Evolutionary conservation across 2,113 vertebrate genomes (phyloP), one percentile per base, ranked within the genome.

Genomic region (Pelecanus crispus): DNA sequence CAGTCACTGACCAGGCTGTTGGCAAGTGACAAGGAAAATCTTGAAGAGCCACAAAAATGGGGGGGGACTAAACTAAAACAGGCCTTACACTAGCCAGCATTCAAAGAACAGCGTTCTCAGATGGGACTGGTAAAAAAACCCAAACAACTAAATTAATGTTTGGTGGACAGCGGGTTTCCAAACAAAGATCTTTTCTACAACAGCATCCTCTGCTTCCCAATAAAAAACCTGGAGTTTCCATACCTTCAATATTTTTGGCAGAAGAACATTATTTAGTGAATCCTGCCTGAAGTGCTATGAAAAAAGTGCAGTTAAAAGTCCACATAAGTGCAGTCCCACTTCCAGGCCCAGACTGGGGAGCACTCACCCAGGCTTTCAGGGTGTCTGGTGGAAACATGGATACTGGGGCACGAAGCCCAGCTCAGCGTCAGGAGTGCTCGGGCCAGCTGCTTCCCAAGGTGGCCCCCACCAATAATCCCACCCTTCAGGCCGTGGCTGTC

Each of bases 391-490:
- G 98, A 99, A 68, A 98, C 95, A 65, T 67, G 88, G 82, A 98
- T 97, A 55, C 95, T 86, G 25, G 95, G 81, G 32, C 95, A 44
- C 36, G 85, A 94, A 65, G 98, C 17, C 10, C 77, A 92, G 34
- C 96, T 95, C 13, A 96, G 88, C 17, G 72, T 34, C 36, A 98
- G 87, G 73, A 98, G 89, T 5, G 36, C 88, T 4, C 5, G 18
- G 24, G 97, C 97, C 94, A 99, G 92, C 86, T 98, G 98, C 96
- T 98, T 98, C 31, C 98, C 98, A 17, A 98, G 70, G 72, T 96
- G 95, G 40, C 98, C 98, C 31, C 97, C 72, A 32, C 98, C 98
- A 15, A 98, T 94, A 84, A 99, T 97, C 28, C 98, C 98, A 80
- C 98, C 91, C 28, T 95, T 96, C 42, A 98, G 62, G 5, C 70